Evolutionary conservation across 2,888 invertebrate genomes (phyloP).

Genomic region (Drosophila lacicola): DNA sequence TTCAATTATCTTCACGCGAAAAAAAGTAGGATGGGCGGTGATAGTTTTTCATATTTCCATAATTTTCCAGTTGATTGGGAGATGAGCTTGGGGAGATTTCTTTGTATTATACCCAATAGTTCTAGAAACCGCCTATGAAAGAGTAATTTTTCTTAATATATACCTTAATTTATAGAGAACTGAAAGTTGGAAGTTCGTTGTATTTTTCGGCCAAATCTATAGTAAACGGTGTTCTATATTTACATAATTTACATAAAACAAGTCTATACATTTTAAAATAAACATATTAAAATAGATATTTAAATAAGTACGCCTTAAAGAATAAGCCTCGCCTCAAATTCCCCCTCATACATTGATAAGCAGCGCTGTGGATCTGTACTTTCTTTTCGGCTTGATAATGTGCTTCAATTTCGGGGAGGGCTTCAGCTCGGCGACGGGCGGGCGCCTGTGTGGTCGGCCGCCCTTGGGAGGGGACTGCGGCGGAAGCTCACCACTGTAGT

Average conservation of each 20-base stretch:
- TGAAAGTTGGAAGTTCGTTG: no score
- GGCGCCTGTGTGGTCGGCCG: slow-evolving; percentile 69
- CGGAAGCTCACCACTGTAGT: slow-evolving; percentile 61
- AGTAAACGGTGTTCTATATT: slow-evolving; percentile 40
- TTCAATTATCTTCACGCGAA: no score
- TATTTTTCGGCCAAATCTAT: background rate
- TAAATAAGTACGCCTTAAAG: slow-evolving; percentile 49
- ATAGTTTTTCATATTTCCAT: background rate
- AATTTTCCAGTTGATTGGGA: background rate
- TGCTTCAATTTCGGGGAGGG: slow-evolving; percentile 66
- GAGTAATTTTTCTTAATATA: no score
- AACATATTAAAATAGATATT: slow-evolving; percentile 32
- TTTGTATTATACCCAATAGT: background rate
- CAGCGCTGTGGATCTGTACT: slow-evolving; percentile 79
- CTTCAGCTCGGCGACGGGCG: slow-evolving; percentile 61
- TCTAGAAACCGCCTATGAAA: no score
- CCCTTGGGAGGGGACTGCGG: slow-evolving; percentile 51
- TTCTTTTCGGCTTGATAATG: slow-evolving; percentile 70
- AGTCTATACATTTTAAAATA: slow-evolving; percentile 36
- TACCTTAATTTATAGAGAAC: no score
- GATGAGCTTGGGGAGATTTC: background rate
- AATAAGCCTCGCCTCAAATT: slow-evolving; percentile 9
- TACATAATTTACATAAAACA: slow-evolving; percentile 42
- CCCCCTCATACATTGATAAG: slow-evolving; percentile 74
- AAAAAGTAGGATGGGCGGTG: no score